Conservation (phyloP, 2,888 invertebrate species). For the Mesoligia furuncula region DNA sequence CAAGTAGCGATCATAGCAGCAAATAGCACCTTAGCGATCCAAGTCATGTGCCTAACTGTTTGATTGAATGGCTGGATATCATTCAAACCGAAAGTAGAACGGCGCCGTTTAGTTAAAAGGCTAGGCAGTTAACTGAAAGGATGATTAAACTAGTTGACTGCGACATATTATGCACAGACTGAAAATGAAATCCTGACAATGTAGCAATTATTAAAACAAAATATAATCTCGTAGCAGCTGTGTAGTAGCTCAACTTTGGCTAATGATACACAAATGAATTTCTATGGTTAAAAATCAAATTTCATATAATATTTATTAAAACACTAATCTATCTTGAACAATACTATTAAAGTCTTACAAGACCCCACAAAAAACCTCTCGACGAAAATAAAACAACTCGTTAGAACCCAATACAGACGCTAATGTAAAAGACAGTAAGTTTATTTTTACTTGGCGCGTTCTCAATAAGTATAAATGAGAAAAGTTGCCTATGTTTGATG, state of each 20-base stretch:
- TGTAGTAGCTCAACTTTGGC: no score
- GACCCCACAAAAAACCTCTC: slow-evolving; percentile 38
- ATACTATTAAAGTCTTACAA: slow-evolving; percentile 20
- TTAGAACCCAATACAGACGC: slow-evolving; percentile 31
- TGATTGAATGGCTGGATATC: no score
- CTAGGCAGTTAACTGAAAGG: no score
- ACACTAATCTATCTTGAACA: slow-evolving; percentile 28
- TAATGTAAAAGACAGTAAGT: slow-evolving; percentile 24
- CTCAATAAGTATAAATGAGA: slow-evolving; percentile 66
- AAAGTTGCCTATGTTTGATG: slow-evolving; percentile 68
- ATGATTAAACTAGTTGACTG: no score
- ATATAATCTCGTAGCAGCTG: background rate
- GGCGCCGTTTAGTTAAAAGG: no score
- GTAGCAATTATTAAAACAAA: slow-evolving; percentile 2
- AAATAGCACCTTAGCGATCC: no score
- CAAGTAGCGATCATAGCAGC: no score
- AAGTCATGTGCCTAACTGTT: no score
- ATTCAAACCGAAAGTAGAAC: no score
- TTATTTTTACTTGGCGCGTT: slow-evolving; percentile 41
- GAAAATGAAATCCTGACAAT: background rate
- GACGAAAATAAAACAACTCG: slow-evolving; percentile 5
- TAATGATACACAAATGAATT: no score
- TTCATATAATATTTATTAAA: background rate
- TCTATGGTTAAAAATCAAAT: no score
- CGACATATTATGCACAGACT: background rate